phyloP scores from a whole-genome alignment of 1,140 invertebrate genomes.

The Drosophila prosaltans region DNA sequence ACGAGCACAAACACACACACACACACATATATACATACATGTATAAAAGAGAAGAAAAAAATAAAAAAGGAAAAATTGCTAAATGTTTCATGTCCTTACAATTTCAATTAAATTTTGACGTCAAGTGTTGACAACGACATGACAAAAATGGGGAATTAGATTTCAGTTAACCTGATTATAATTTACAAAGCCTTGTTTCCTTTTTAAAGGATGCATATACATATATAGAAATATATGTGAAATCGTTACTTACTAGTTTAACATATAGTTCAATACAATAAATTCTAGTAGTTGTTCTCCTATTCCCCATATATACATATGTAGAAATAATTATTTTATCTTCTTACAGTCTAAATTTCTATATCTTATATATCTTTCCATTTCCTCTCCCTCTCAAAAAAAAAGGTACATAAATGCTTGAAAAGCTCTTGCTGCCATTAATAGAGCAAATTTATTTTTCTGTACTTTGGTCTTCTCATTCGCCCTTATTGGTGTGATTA shows the following conservation, averaged over 20 bases:
- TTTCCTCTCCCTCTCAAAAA: too few species aligned
- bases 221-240: not conserved
- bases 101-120: constrained; percentile 49
- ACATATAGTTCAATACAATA: too few species aligned
- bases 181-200: not conserved
- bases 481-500: not conserved
- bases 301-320: too few species aligned
- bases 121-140: constrained; percentile 10
- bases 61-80: constrained; percentile 26
- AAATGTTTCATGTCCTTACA: constrained; percentile 51
- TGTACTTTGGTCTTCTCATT: not conserved
- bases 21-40: not conserved
- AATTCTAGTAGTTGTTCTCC: too few species aligned
- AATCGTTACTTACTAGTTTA: too few species aligned
- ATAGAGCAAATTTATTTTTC: not conserved
- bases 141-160: constrained; percentile 5
- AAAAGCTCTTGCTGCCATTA: not conserved
- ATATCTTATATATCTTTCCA: too few species aligned
- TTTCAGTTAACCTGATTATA: constrained; percentile 3
- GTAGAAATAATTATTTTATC: too few species aligned
- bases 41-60: not conserved
- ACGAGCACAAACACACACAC: not conserved
- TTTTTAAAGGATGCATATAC: not conserved
- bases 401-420: too few species aligned
- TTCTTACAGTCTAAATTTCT: too few species aligned